Percentiles rank a stretch among this genome's conserved stretches.
Evolutionary conservation across 2,888 invertebrate genomes (phyloP).

Genomic region (Craniophora ligustri): DNA sequence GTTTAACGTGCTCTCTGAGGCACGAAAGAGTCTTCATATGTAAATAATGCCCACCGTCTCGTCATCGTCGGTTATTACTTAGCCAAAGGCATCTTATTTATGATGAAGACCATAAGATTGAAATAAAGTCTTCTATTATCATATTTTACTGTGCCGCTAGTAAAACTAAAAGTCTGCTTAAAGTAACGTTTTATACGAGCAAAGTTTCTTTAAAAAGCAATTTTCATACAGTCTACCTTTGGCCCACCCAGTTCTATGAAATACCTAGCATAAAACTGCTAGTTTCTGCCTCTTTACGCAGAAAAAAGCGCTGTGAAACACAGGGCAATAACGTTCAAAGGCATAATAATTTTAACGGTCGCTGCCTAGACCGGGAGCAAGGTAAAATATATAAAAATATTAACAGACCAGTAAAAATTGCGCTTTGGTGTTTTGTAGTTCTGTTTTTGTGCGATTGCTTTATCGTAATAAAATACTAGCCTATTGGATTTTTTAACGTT

Average conservation of each 20-base stretch:
- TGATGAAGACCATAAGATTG: not conserved
- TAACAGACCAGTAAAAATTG: conserved; percentile 28
- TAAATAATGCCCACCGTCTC: too few species aligned
- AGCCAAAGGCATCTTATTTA: too few species aligned
- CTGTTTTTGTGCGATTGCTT: conserved; percentile 6
- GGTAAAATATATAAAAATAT: conserved; percentile 36
- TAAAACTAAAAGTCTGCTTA: not conserved
- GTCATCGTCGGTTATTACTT: too few species aligned
- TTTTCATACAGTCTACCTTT: conserved; percentile 23
- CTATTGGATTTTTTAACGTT: not conserved
- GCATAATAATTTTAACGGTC: conserved; percentile 60
- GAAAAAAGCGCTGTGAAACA: conserved; percentile 30
- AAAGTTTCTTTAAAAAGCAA: not conserved
- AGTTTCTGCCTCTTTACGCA: conserved; percentile 14
- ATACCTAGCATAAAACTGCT: conserved; percentile 25
- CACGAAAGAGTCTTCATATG: too few species aligned
- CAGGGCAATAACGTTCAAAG: conserved; percentile 58
- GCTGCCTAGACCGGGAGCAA: conserved; percentile 38
- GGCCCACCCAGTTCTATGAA: conserved; percentile 15
- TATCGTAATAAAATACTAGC: conserved; percentile 7
- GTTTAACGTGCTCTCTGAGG: too few species aligned
- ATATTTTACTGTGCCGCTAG: not conserved
- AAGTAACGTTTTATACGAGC: too few species aligned
- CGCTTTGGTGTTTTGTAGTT: conserved; percentile 25
- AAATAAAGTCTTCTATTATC: not conserved